A percentile compares a stretch with the other conserved stretches of the same genome.
Evolutionary conservation across 2,888 invertebrate species (phyloP).

Genomic region (Deladenus siricidicola): DNA sequence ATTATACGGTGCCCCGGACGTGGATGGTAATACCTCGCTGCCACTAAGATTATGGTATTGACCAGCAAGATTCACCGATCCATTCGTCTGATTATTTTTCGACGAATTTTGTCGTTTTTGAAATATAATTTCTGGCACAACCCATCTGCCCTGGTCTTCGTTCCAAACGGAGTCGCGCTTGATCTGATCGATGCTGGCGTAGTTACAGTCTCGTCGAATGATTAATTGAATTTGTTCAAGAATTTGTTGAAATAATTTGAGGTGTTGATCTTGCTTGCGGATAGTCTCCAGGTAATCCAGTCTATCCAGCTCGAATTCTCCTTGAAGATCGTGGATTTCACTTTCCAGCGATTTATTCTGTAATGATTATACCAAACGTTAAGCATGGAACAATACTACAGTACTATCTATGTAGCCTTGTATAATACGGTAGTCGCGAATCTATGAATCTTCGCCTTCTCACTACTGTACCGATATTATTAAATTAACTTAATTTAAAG

Average conservation of each 20-base stretch:
- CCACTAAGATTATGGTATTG: no score
- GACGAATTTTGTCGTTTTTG: conserved; percentile 64
- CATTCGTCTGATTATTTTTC: conserved; percentile 59
- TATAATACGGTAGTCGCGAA: no score
- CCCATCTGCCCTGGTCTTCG: conserved; percentile 67
- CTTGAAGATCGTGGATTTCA: conserved; percentile 70
- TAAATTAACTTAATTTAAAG: background rate
- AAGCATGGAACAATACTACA: no score
- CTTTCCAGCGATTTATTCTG: conserved; percentile 65
- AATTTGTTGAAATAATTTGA: conserved; percentile 61
- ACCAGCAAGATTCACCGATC: no score
- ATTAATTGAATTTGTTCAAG: conserved; percentile 61
- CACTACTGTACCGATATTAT: background rate
- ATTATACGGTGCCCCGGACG: no score
- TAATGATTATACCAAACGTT: conserved; percentile 10
- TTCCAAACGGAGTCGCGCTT: conserved; percentile 68
- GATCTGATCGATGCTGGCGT: conserved; percentile 62
- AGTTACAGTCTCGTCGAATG: conserved; percentile 68
- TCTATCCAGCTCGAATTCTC: conserved; percentile 72
- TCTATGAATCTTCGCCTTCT: background rate
- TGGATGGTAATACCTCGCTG: no score
- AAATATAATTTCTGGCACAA: conserved; percentile 65
- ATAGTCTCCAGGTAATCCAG: conserved; percentile 77
- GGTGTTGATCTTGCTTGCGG: conserved; percentile 65
- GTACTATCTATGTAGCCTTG: no score